Evolutionary conservation across 2,113 vertebrate genomes (phyloP).

Genomic region (Dasyornis broadbenti): DNA sequence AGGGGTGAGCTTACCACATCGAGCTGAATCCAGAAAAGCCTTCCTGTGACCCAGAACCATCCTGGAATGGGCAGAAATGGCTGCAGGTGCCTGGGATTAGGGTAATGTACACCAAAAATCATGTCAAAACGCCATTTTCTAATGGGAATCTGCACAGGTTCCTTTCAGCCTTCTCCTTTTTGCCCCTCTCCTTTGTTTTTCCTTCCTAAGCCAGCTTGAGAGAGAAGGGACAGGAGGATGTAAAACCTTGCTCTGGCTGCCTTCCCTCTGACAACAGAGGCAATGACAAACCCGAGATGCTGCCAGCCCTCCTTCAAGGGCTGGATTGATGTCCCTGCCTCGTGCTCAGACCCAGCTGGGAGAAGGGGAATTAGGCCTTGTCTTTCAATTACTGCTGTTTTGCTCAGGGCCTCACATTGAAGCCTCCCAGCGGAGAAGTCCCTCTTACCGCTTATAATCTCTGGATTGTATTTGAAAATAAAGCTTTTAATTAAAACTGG

Average conservation of each 20-base stretch:
- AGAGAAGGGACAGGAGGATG: neutral
- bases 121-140: accelerated
- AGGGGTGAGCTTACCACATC: neutral
- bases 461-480: slow-evolving; percentile 61
- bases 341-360: slow-evolving; percentile 51
- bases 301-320: slow-evolving; percentile 50
- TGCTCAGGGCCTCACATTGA: slow-evolving; percentile 46
- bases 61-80: neutral
- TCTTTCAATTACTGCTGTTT: slow-evolving; percentile 63
- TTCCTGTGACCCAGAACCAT: neutral
- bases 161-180: neutral
- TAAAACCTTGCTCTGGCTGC: slow-evolving; percentile 2
- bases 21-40: neutral
- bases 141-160: neutral
- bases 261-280: neutral
- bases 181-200: neutral
- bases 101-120: neutral
- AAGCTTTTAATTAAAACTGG: slow-evolving; percentile 69
- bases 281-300: neutral
- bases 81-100: neutral
- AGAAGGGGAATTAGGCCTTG: slow-evolving; percentile 55
- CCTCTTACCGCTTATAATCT: slow-evolving; percentile 42
- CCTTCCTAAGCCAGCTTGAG: neutral
- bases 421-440: slow-evolving; percentile 52
- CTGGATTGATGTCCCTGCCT: slow-evolving; percentile 57